Conservation (phyloP, 1,140 invertebrate genomes). For the Apis cerana region DNA sequence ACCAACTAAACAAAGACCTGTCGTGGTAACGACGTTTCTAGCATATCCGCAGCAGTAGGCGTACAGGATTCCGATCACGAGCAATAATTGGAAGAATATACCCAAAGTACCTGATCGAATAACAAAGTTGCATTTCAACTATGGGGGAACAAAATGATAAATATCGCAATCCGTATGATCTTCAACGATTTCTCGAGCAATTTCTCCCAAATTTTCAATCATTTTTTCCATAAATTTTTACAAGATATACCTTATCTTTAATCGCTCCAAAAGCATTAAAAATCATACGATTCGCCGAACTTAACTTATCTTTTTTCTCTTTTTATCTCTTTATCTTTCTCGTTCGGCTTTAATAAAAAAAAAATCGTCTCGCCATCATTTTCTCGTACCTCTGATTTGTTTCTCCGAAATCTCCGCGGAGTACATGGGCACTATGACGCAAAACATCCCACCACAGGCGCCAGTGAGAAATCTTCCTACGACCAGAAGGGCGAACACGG, state of each 20-base stretch:
- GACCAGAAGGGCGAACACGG: conserved; percentile 64
- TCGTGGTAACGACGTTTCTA: conserved; percentile 52
- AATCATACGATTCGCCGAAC: too few species aligned
- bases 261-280: too few species aligned
- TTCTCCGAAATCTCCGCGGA: conserved; percentile 82
- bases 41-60: conserved; percentile 78
- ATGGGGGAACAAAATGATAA: too few species aligned
- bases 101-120: conserved; percentile 74
- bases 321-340: too few species aligned
- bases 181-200: too few species aligned
- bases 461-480: conserved; percentile 80
- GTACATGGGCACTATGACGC: conserved; percentile 82
- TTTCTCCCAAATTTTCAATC: too few species aligned
- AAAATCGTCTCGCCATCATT: neutral
- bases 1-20: conserved; percentile 59
- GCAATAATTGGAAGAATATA: conserved; percentile 80
- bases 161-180: too few species aligned
- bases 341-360: too few species aligned
- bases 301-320: too few species aligned
- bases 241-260: too few species aligned
- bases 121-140: neutral
- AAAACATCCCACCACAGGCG: conserved; percentile 81
- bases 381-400: conserved; percentile 78
- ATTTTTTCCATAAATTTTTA: too few species aligned
- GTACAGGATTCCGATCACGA: conserved; percentile 80